These are phyloP conservation scores for Blastomussa wellsi DNA, from an alignment of 92 coral and sea anemone species.

Conservation along the genomic window DNA sequence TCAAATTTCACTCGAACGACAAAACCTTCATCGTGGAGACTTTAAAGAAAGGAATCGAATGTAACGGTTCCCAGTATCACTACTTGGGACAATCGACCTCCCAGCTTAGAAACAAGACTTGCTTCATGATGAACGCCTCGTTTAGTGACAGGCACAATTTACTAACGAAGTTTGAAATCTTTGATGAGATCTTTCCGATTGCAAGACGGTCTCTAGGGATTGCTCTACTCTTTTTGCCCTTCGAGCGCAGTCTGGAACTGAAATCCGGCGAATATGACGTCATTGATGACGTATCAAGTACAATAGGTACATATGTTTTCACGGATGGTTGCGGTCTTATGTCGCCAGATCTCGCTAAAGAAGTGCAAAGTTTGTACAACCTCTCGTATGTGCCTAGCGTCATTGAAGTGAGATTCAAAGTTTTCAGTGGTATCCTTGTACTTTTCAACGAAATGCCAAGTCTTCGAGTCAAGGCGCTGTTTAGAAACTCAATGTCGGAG, in stretches of 20 bases:
- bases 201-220: conserved; percentile 38
- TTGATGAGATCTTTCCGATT: conserved; percentile 15
- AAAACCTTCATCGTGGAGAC: conserved; percentile 18
- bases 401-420: conserved; percentile 64
- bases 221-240: conserved; percentile 36
- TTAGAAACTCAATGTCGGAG: conserved; percentile 55
- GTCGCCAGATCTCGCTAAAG: conserved; percentile 56
- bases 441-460: conserved; percentile 25
- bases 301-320: conserved; percentile 37
- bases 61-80: conserved; percentile 51
- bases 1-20: conserved; percentile 8
- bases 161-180: conserved; percentile 43
- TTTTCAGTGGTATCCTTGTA: conserved; percentile 57
- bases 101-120: conserved; percentile 49
- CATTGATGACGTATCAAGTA: conserved; percentile 22
- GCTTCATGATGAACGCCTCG: conserved; percentile 46
- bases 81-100: conserved; percentile 52
- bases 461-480: conserved; percentile 9
- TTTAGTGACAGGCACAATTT: conserved; percentile 41
- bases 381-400: conserved; percentile 50
- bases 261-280: conserved; percentile 47
- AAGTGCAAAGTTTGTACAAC: conserved; percentile 43
- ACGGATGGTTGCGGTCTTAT: conserved; percentile 72
- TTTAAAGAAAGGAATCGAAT: conserved; percentile 47
- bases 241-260: conserved; percentile 32